Percentiles rank a stretch among this genome's conserved stretches.
phyloP scores from a whole-genome alignment of 2,888 invertebrate genomes.

The Stegophylla sp. region DNA sequence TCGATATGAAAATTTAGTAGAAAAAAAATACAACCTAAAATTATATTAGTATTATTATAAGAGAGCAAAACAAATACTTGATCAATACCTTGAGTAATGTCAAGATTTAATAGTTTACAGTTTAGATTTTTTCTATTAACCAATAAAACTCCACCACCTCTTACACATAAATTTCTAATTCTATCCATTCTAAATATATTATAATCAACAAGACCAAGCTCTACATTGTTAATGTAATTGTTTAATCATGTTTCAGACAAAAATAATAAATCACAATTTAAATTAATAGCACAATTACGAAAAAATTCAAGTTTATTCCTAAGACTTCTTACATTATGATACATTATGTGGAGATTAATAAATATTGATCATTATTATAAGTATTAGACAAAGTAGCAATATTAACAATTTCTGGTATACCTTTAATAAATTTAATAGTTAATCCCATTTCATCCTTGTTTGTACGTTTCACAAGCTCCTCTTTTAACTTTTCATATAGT shows the following conservation, averaged over 20 bases:
- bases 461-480: background rate
- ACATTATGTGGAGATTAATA: background rate
- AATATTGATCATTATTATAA: background rate
- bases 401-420: no score
- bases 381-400: no score
- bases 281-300: background rate
- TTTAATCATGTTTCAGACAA: conserved; percentile 25
- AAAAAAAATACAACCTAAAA: no score
- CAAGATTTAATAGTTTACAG: background rate
- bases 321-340: conserved; percentile 17
- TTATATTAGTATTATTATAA: no score
- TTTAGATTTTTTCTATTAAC: background rate
- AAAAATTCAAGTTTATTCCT: conserved; percentile 25
- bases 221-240: background rate
- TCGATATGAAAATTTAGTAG: background rate
- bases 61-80: conserved; percentile 1
- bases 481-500: conserved; percentile 19
- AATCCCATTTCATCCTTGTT: background rate
- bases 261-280: conserved; percentile 15
- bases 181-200: conserved; percentile 20
- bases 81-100: conserved; percentile 7
- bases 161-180: background rate
- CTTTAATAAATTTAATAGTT: no score
- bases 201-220: conserved; percentile 25
- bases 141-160: conserved; percentile 24